phyloP scores from a whole-genome alignment of 1,140 invertebrate genomes.

The Hesperophylax magnus region DNA sequence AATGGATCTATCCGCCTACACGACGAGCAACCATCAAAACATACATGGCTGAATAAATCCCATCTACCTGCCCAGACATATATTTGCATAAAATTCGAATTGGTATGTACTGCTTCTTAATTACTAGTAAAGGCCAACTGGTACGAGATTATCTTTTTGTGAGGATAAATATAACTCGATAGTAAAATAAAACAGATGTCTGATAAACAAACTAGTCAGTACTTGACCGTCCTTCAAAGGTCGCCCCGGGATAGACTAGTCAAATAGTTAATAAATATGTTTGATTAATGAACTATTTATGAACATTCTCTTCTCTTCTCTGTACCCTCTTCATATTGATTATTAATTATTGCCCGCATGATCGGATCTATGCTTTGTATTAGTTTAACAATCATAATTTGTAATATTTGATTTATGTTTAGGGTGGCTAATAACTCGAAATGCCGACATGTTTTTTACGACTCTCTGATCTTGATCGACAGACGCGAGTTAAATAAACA shows the following conservation, averaged over 20 bases:
- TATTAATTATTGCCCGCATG: background rate
- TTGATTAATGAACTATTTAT: conserved; percentile 23
- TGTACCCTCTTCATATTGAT: background rate
- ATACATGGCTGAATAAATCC: no score
- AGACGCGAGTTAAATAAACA: background rate
- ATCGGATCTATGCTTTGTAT: background rate
- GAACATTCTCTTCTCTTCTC: background rate
- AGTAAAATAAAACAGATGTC: background rate
- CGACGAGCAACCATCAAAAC: no score
- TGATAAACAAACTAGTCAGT: conserved; percentile 2
- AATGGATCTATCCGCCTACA: no score
- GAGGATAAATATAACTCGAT: background rate
- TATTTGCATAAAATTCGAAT: no score
- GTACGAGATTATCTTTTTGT: conserved; percentile 11
- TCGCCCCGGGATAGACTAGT: background rate
- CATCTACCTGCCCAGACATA: no score
- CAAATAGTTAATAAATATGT: conserved; percentile 6
- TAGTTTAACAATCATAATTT: background rate
- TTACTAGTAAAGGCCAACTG: conserved; percentile 10
- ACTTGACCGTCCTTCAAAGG: conserved; percentile 24
- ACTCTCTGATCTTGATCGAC: background rate
- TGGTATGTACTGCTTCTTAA: background rate
- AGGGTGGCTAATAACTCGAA: background rate
- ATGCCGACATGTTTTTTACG: conserved; percentile 1
- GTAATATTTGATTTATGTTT: conserved; percentile 1